phyloP scores from a whole-genome alignment of 2,797 vertebrate species.

The Sandelia bainsii region DNA sequence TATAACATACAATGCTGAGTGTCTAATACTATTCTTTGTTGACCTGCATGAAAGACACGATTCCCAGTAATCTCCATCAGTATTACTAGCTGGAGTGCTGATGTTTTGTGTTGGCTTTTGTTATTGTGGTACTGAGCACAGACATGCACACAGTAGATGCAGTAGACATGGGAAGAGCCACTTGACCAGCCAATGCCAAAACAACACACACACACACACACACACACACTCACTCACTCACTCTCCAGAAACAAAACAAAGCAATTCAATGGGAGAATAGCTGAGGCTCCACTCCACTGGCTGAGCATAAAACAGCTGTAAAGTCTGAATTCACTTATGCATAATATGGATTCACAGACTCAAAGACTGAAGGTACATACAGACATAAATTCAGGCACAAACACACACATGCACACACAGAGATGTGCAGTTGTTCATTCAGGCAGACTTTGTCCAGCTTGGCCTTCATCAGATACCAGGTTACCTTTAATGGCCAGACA shows the following conservation, averaged over 20 bases:
- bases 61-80: no score
- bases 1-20: no score
- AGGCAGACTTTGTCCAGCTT: constrained; percentile 41
- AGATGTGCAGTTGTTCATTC: constrained; percentile 31
- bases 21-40: no score
- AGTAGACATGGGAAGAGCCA: constrained; percentile 55
- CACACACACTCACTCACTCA: not conserved
- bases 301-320: constrained; percentile 33
- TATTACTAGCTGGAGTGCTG: no score
- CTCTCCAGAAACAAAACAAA: constrained; percentile 53
- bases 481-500: constrained; percentile 74
- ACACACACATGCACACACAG: not conserved
- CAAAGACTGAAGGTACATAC: constrained; percentile 29
- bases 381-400: constrained; percentile 7
- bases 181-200: constrained; percentile 44
- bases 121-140: constrained; percentile 20
- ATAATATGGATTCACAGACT: constrained; percentile 32
- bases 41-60: no score
- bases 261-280: constrained; percentile 33
- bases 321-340: constrained; percentile 19
- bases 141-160: not conserved
- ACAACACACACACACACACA: constrained; percentile 14
- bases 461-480: constrained; percentile 76
- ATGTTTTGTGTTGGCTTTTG: constrained; percentile 17
- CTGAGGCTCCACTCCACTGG: constrained; percentile 31